These are phyloP conservation scores for Zaprionus lachaisei DNA, from an alignment of 1,140 invertebrate genomes.

Conservation along the genomic window DNA sequence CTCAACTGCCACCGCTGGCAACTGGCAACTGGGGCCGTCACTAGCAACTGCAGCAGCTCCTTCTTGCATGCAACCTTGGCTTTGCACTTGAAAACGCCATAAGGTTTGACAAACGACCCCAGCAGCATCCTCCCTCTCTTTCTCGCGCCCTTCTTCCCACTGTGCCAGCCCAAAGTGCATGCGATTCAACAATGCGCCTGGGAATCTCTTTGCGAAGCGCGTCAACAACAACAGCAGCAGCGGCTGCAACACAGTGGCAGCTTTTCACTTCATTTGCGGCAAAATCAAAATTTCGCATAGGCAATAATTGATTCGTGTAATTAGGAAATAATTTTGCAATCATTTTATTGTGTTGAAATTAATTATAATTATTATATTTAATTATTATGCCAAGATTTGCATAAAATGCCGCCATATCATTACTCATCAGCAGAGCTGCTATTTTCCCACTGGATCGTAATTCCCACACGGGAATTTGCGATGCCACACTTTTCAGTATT, in stretches of 20 bases:
- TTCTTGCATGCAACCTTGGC: conserved; percentile 66
- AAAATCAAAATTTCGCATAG: conserved; percentile 1
- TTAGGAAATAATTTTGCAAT: background rate
- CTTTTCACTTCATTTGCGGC: background rate
- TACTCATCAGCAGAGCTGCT: no score
- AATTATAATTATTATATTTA: conserved; percentile 3
- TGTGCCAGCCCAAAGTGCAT: conserved; percentile 46
- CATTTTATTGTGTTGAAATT: conserved; percentile 3
- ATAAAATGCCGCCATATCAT: background rate
- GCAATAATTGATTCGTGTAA: conserved; percentile 1
- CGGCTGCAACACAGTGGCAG: conserved; percentile 12
- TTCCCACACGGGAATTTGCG: no score
- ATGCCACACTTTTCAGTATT: no score
- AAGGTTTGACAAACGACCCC: conserved; percentile 67
- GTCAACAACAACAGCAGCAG: conserved; percentile 6
- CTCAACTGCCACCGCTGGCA: conserved; percentile 8
- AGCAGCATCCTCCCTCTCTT: conserved; percentile 6
- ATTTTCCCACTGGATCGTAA: no score
- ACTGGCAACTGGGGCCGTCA: background rate
- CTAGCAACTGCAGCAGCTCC: conserved; percentile 20
- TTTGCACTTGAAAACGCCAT: conserved; percentile 76
- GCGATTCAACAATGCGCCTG: conserved; percentile 75
- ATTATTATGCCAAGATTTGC: background rate
- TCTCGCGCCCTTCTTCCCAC: background rate
- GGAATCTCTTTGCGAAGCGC: conserved; percentile 52